These are phyloP conservation scores for Anthopleura xanthogrammica DNA, from an alignment of 92 coral and sea anemone species.

Conservation along the genomic window DNA sequence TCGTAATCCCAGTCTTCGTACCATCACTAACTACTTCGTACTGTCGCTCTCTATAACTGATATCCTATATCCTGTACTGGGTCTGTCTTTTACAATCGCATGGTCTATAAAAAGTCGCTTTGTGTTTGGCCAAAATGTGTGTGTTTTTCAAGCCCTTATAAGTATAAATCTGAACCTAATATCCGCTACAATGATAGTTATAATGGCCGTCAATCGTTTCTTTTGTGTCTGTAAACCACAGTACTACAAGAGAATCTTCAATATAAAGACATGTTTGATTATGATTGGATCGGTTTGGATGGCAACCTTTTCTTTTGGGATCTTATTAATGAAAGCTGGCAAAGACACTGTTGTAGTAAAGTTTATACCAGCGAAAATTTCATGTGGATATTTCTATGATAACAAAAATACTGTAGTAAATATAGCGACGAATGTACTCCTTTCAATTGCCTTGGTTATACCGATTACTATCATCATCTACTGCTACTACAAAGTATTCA, in stretches of 20 bases:
- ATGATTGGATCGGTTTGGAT: conserved; percentile 12
- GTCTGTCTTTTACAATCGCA: conserved; percentile 1
- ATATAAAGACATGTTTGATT: background rate
- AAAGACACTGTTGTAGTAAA: background rate
- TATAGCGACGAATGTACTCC: background rate
- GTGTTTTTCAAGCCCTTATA: background rate
- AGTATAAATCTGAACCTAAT: background rate
- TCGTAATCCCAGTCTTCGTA: conserved; percentile 13
- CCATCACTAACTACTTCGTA: conserved; percentile 19
- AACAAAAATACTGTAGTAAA: background rate
- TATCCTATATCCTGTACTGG: background rate
- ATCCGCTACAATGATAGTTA: background rate
- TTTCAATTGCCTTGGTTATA: background rate
- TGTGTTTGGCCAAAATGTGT: background rate
- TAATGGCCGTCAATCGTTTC: conserved; percentile 14
- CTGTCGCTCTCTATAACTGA: conserved; percentile 8
- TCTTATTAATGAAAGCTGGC: background rate
- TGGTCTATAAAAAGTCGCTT: conserved; percentile 5
- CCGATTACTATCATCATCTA: background rate
- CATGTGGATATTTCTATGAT: background rate
- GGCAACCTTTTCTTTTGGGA: background rate
- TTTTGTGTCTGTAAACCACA: conserved; percentile 7
- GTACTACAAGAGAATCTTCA: conserved; percentile 12
- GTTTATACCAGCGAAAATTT: background rate
- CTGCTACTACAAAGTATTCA: conserved; percentile 13